Percentiles rank a stretch among this genome's conserved stretches.
phyloP scores from a whole-genome alignment of 1,140 invertebrate species.

The Temnothorax longispinosus region DNA sequence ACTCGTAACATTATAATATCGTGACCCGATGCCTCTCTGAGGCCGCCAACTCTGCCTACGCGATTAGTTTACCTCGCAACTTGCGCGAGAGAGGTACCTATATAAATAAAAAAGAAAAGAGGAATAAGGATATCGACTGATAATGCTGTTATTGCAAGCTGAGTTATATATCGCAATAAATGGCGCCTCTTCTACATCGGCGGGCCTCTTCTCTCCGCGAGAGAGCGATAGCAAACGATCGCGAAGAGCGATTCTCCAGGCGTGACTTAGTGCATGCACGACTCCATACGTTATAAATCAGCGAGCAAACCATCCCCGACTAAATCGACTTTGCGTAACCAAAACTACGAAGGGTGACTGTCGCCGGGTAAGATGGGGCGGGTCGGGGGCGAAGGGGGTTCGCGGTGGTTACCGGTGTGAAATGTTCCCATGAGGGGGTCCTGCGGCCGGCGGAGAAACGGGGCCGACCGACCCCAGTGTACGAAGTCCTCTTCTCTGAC shows the following conservation, averaged over 20 bases:
- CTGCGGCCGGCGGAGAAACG: slow-evolving; percentile 56
- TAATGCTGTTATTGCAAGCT: slow-evolving; percentile 26
- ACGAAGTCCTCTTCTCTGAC: slow-evolving; percentile 1
- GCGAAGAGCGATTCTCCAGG: slow-evolving; percentile 59
- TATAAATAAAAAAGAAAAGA: neutral
- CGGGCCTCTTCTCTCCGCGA: neutral
- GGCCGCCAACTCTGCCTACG: slow-evolving; percentile 8
- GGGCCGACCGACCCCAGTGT: slow-evolving; percentile 34
- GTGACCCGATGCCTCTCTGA: slow-evolving; percentile 15
- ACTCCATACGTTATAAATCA: slow-evolving; percentile 81
- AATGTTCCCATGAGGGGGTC: slow-evolving; percentile 85
- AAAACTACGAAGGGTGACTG: slow-evolving; percentile 75
- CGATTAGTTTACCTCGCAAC: slow-evolving; percentile 38
- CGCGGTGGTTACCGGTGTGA: slow-evolving; percentile 85
- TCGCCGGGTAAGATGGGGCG: slow-evolving; percentile 1
- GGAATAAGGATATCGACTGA: neutral
- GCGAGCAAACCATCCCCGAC: slow-evolving; percentile 84
- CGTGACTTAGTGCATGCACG: slow-evolving; percentile 50
- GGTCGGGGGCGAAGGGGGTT: slow-evolving; percentile 65
- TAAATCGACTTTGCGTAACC: slow-evolving; percentile 84
- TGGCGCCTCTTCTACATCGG: slow-evolving; percentile 27
- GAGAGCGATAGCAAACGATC: slow-evolving; percentile 54
- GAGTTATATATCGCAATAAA: slow-evolving; percentile 5
- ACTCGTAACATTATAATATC: slow-evolving; percentile 23
- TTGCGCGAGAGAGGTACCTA: neutral